Evolutionary conservation across 2,797 vertebrate species (phyloP), one percentile per base, ranked within the genome.

Genomic region (Fundulus diaphanus): DNA sequence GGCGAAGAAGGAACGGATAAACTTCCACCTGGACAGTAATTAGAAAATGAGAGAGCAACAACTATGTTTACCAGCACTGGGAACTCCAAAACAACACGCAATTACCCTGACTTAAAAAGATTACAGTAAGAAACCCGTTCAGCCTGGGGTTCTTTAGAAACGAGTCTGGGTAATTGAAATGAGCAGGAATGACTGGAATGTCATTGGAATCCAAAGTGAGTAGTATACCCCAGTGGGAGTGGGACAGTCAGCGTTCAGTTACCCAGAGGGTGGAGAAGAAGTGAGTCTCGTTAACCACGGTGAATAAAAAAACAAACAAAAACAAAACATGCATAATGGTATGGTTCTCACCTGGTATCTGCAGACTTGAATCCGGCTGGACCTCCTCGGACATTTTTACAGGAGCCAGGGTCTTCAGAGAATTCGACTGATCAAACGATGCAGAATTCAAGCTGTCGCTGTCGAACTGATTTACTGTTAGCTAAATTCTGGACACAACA

Each of bases 1-100:
- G 97, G 96, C 2, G 96, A 96, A 0, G 95, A 94, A 0, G 95
- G 94, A 0, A 74, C 92, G 4, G 94, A 93, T 31, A 46, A 73
- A 56, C 82, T 89, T 85, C 0, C 94, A 85, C 89, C 97, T 97
- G 84, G 11, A 81, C 89, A 4, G 46, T 9, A 46, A 54, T 20
- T n/a, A 29, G 24, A 18, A 56, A 56, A 20, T 54, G 4, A 40
- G 35, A 33, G 11, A 18, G 18, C 31, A 69, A 24, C 24, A 18
- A 7, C 37, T 67, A 65, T 27, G 42, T 42, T 24, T 66, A 7
- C 37, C 16, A 49, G 18, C 18, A 3, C 7, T 11, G 0, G 18
- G 4, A 49, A 49, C 24, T 27, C n/a, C 15, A 66, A 7, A 40
- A 42, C 22, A 5, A n/a, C 63, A 15, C 37, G 7, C 4, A 52